phyloP scores from a whole-genome alignment of 2,113 vertebrate genomes.

The Strix uralensis region DNA sequence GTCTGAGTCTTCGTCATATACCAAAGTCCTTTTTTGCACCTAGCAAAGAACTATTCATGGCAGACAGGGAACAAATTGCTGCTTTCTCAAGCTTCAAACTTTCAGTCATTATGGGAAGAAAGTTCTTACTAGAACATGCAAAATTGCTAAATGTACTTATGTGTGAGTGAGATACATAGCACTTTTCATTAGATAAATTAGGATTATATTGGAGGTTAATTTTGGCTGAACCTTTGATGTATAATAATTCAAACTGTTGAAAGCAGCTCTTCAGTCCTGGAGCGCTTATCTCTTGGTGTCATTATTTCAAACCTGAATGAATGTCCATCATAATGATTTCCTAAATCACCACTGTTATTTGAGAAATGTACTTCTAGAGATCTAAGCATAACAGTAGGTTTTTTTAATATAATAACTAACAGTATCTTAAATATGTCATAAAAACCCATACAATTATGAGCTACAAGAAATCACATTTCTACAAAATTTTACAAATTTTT shows the following conservation, averaged over 20 bases:
- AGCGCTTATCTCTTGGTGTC: background rate
- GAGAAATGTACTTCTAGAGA: background rate
- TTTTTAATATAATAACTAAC: background rate
- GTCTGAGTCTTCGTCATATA: background rate
- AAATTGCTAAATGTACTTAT: background rate
- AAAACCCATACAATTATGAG: background rate
- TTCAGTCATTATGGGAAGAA: background rate
- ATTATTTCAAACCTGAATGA: background rate
- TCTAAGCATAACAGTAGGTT: background rate
- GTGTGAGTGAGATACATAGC: background rate
- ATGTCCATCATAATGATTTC: background rate
- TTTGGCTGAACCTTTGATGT: background rate
- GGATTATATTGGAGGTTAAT: background rate
- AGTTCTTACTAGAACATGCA: background rate
- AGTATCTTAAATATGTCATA: background rate
- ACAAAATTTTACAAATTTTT: too few relatives aligned
- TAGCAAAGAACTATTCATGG: background rate
- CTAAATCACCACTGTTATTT: background rate
- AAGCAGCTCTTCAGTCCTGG: background rate
- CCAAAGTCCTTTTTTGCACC: background rate
- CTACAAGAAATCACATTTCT: background rate
- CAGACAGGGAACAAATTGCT: background rate
- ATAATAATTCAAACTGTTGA: background rate
- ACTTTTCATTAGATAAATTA: background rate
- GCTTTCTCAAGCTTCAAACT: background rate